Evolutionary conservation across 1,140 invertebrate species (phyloP), one percentile per base, ranked within the genome.

Genomic region (Zaprionus taronus): DNA sequence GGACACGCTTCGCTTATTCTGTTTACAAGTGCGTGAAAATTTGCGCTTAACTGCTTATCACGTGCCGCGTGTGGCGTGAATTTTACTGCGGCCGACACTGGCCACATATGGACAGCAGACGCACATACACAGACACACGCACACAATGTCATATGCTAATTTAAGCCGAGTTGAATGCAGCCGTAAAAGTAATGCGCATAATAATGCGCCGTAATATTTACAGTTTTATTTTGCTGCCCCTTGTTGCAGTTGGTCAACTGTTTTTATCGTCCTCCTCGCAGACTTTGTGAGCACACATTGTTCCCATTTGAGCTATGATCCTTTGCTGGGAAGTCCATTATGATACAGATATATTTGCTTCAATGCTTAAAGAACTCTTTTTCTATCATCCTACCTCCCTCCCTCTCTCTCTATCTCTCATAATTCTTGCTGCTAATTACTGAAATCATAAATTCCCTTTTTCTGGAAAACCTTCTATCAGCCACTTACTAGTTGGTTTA

Each of bases 11-110:
- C 84, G 83, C 69, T 87, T 87, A 87, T 89, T 87, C 68, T 87
- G 83, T 79, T 87, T 84, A 87, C 83, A 87, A 87, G 83, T 89
- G 83, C 83, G 83, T 87, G 83, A 89, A 87, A 87, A 87, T 87
- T 80, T 90, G 77, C 83, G 83, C 83, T 87, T 87, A 84, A 89
- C 83, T 87, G 83, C 83, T 83, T 86, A 86, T 86, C 83, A 86
- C 83, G 83, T 85, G 83, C 72, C 68, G 83, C 73, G 70, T 63
- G 58, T 38, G 65, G 72, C 72, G 61, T 83, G 83, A 87, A 80
- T 87, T 85, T 85, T 79, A 85, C 83, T 85, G 83, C 57, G 80
- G 53, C 73, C 77, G 17, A 17, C 41, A 77, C 70, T 80, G 80
- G 80, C 80, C 83, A 80, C 83, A 86, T 74, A 80, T 80, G 72